Evolutionary conservation across 2,113 vertebrate species (phyloP).

Genomic region (Coreoperca whiteheadi): DNA sequence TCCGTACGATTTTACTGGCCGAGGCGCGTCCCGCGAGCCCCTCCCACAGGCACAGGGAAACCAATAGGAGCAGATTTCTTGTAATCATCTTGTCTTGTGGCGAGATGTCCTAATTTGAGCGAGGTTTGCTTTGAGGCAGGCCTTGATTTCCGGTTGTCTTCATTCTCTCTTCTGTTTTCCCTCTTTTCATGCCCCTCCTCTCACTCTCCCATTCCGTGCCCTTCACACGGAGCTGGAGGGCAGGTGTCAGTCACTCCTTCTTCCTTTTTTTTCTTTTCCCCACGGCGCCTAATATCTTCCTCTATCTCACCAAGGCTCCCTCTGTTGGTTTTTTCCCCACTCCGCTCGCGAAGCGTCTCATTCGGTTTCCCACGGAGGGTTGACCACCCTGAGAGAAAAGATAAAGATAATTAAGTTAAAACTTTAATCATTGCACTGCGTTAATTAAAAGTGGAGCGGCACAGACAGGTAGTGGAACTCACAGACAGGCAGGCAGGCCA

Average conservation of each 20-base stretch:
- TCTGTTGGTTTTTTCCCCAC: slow-evolving; percentile 41
- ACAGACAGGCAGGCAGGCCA: slow-evolving; percentile 56
- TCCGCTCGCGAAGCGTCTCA: slow-evolving; percentile 69
- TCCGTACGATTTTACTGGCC: slow-evolving; percentile 71
- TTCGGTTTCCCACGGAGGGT: slow-evolving; percentile 77
- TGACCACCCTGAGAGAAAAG: slow-evolving; percentile 81
- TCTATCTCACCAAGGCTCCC: slow-evolving; percentile 65
- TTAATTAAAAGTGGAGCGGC: slow-evolving; percentile 83
- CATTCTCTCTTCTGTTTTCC: slow-evolving; percentile 76
- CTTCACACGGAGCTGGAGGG: slow-evolving; percentile 74
- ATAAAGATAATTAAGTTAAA: slow-evolving; percentile 87
- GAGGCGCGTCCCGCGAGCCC: slow-evolving; percentile 51
- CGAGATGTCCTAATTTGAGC: slow-evolving; percentile 77
- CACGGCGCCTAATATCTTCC: slow-evolving; percentile 57
- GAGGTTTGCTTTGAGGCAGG: slow-evolving; percentile 71
- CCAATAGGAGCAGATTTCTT: slow-evolving; percentile 76
- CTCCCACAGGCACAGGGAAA: slow-evolving; percentile 78
- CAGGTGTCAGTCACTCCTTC: slow-evolving; percentile 76
- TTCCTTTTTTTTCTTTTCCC: slow-evolving; percentile 12
- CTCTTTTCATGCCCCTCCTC: slow-evolving; percentile 53
- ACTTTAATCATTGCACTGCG: slow-evolving; percentile 79
- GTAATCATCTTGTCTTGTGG: slow-evolving; percentile 79
- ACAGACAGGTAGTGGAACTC: slow-evolving; percentile 72
- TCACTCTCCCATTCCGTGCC: slow-evolving; percentile 69
- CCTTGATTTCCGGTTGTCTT: slow-evolving; percentile 82